A percentile compares a stretch with the other conserved stretches of the same genome.
Evolutionary conservation across 2,113 vertebrate genomes (phyloP).

Genomic region (Marmota monax): DNA sequence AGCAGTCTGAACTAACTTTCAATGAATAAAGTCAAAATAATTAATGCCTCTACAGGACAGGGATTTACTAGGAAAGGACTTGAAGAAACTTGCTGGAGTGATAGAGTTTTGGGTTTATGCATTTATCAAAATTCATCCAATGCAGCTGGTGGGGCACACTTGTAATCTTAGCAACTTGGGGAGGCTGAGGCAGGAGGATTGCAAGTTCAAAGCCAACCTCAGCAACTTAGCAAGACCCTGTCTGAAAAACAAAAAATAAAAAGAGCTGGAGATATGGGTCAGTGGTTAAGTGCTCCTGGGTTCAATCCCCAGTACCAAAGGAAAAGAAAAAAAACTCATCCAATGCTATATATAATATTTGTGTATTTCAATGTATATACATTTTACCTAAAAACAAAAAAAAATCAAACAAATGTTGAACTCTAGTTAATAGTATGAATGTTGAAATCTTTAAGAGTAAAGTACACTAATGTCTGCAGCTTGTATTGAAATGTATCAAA

Average conservation of each 20-base stretch:
- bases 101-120: neutral
- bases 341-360: neutral
- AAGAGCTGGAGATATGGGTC: too few relatives aligned
- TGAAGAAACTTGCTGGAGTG: neutral
- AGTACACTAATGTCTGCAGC: neutral
- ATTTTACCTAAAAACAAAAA: conserved; percentile 10
- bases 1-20: neutral
- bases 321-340: too few relatives aligned
- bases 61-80: neutral
- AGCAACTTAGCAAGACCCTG: too few relatives aligned
- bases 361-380: neutral
- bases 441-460: neutral
- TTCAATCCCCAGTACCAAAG: too few relatives aligned
- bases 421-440: neutral
- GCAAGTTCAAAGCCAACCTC: too few relatives aligned
- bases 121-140: conserved; percentile 32
- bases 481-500: neutral
- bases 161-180: too few relatives aligned
- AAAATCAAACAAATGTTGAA: neutral
- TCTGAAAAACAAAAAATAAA: too few relatives aligned
- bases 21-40: neutral
- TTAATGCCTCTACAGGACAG: neutral
- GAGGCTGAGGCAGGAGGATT: too few relatives aligned
- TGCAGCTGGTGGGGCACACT: neutral
- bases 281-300: too few relatives aligned